Conservation (phyloP, 2,113 vertebrate species). For the Malurus elegans region DNA sequence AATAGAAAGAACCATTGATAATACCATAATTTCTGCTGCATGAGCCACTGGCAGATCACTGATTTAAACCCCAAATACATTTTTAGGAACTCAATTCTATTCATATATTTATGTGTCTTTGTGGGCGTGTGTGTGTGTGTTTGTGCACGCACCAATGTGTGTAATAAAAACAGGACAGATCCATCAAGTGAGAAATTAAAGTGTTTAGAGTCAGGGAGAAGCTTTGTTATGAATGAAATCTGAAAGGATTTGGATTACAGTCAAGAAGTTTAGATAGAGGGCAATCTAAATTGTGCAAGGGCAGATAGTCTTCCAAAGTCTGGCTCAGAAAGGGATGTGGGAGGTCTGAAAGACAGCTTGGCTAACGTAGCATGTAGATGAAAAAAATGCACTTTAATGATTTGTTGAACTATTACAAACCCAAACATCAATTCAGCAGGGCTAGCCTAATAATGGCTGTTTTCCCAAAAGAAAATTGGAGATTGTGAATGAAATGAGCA, state of each 20-base stretch:
- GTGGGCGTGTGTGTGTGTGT: not conserved
- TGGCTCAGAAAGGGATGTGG: not conserved
- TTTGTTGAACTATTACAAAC: conserved; percentile 8
- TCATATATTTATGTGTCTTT: not conserved
- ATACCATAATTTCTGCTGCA: not conserved
- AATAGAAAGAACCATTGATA: not conserved
- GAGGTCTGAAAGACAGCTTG: not conserved
- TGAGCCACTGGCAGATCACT: not conserved
- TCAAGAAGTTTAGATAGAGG: not conserved
- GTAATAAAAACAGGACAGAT: not conserved
- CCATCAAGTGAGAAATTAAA: not conserved
- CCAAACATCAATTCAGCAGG: not conserved
- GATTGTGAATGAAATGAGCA: not conserved
- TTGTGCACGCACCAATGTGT: accelerated
- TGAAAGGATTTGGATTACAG: not conserved
- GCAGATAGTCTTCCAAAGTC: not conserved
- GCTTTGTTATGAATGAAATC: not conserved
- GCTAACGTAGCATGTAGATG: not conserved
- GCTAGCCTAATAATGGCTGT: not conserved
- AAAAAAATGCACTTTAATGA: not conserved
- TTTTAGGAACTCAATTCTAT: not conserved
- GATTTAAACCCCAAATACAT: not conserved
- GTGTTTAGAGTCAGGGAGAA: not conserved
- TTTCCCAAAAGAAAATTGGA: not conserved
- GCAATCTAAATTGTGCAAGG: not conserved